Percentiles rank a stretch among this genome's conserved stretches.
These are phyloP conservation scores for Tetheella fluctuosa DNA, from an alignment of 2,888 invertebrate genomes.

Conservation along the genomic window DNA sequence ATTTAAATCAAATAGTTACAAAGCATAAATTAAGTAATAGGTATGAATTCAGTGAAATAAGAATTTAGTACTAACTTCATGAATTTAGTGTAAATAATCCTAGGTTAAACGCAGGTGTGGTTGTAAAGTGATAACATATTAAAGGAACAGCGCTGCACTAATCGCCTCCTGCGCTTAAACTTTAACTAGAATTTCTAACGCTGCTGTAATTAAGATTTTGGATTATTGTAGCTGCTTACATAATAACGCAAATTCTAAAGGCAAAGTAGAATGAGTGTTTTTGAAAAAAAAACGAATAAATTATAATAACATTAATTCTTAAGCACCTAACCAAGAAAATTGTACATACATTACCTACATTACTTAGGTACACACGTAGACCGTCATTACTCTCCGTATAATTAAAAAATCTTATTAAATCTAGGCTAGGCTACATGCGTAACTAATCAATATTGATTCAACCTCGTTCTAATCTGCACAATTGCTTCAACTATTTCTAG, in stretches of 20 bases:
- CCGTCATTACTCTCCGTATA: background rate
- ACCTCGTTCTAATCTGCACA: slow-evolving; percentile 32
- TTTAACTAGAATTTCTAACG: background rate
- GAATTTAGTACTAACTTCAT: background rate
- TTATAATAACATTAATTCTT: no score
- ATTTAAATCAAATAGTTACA: background rate
- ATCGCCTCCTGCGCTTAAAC: background rate
- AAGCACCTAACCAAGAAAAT: no score
- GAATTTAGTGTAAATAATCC: background rate
- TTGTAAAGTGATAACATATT: slow-evolving; percentile 4
- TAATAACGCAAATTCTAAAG: background rate
- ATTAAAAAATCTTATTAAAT: background rate
- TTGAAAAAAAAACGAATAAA: background rate
- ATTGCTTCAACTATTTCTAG: slow-evolving; percentile 39
- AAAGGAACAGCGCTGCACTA: slow-evolving; percentile 4
- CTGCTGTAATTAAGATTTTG: background rate
- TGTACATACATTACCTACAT: no score
- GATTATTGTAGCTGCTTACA: background rate
- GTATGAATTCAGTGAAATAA: background rate
- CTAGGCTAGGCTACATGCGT: background rate
- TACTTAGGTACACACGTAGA: background rate
- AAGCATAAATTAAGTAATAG: no score
- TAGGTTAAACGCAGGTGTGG: slow-evolving; percentile 4
- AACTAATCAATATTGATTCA: slow-evolving; percentile 32
- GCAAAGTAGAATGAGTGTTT: background rate